phyloP scores from a whole-genome alignment of 2,888 invertebrate genomes.

The Crioceris asparagi region DNA sequence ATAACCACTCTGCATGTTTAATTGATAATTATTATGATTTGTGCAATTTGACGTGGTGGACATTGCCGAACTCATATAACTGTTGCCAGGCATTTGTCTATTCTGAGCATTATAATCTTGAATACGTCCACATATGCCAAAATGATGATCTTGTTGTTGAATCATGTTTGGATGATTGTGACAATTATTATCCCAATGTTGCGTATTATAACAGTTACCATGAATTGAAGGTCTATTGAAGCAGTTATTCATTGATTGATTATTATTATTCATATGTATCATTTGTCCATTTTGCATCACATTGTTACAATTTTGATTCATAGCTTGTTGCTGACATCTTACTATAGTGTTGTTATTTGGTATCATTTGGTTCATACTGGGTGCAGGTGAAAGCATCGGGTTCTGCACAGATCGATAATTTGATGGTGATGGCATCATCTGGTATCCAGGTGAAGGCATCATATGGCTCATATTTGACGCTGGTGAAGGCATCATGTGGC shows the following conservation, averaged over 20 bases:
- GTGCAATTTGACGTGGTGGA: constrained; percentile 22
- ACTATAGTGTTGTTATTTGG: constrained; percentile 13
- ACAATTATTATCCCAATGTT: constrained; percentile 26
- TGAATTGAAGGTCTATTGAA: constrained; percentile 27
- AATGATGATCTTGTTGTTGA: constrained; percentile 17
- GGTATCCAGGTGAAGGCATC: constrained; percentile 23
- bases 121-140: constrained; percentile 23
- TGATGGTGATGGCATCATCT: constrained; percentile 5
- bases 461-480: constrained; percentile 22
- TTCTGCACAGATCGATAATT: not conserved
- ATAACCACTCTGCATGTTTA: constrained; percentile 24
- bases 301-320: constrained; percentile 8
- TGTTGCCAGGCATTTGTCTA: constrained; percentile 16
- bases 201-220: constrained; percentile 24
- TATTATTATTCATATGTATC: constrained; percentile 18
- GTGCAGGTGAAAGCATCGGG: not conserved
- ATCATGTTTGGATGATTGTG: constrained; percentile 15
- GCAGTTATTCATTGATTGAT: constrained; percentile 22
- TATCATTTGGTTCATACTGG: constrained; percentile 16
- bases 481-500: constrained; percentile 27
- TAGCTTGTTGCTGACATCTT: constrained; percentile 9
- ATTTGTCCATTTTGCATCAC: constrained; percentile 20
- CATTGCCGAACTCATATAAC: constrained; percentile 19
- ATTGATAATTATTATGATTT: constrained; percentile 26
- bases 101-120: constrained; percentile 22